These are phyloP conservation scores for Tachycineta bicolor DNA, from an alignment of 2,113 vertebrate genomes.

Conservation along the genomic window DNA sequence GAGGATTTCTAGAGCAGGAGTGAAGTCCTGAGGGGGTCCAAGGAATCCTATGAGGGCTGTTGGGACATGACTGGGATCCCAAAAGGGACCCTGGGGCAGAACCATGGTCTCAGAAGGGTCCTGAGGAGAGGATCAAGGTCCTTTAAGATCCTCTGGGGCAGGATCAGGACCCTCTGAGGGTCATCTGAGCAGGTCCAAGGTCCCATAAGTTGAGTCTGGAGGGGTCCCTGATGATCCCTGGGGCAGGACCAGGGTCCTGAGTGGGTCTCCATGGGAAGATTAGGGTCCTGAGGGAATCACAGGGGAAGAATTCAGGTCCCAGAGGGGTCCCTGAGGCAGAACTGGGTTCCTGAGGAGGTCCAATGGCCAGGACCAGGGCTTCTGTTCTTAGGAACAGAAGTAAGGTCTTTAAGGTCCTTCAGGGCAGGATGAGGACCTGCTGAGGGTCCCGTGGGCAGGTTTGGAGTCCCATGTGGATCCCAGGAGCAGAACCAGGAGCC, in stretches of 20 bases:
- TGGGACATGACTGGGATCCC: not conserved
- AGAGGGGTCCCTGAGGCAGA: not conserved
- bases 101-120: not conserved
- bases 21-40: not conserved
- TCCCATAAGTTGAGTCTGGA: not conserved
- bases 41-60: not conserved
- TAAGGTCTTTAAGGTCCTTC: not conserved
- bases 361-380: not conserved
- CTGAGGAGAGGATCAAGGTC: not conserved
- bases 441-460: not conserved
- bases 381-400: not conserved
- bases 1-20: not conserved
- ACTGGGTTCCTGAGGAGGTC: not conserved
- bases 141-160: not conserved
- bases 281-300: accelerated
- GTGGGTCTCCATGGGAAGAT: accelerated
- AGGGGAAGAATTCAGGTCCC: not conserved
- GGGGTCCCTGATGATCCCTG: not conserved
- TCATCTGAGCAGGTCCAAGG: not conserved
- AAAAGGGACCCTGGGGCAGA: not conserved
- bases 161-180: not conserved
- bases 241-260: not conserved
- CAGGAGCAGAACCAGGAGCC: not conserved
- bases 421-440: not conserved
- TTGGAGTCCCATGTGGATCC: accelerated